Evolutionary conservation across 2,113 vertebrate genomes (phyloP), one percentile per base, ranked within the genome.

Genomic region (Triplophysa dalaica): DNA sequence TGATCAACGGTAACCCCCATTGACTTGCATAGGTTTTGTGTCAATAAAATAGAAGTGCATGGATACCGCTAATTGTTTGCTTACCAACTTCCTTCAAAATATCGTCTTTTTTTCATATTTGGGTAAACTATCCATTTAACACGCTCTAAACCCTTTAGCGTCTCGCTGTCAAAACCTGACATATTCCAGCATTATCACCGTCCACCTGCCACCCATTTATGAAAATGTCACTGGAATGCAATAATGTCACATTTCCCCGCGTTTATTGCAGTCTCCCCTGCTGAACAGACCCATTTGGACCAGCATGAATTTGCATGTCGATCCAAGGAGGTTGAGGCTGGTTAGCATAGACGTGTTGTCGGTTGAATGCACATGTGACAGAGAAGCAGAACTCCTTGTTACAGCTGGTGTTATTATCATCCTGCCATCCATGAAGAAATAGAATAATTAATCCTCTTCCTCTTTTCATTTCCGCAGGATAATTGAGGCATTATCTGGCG

Each of bases 361-460:
- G 24, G 58, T 76, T 11, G 24, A 54, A 65, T 65, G n/a, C 43
- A 29, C n/a, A 48, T 19, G 61, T 52, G 26, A 38, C 29, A 3
- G 56, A 29, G 8, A 24, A 41, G 22, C 21, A 61, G 38, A 10
- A 21, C 79, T 67, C 70, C 63, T 67, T 52, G 3, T 82, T 82
- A 58, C 79, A 38, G 68, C 77, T 66, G 60, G 54, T 52, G 63
- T 60, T 79, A 43, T 83, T 75, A 79, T 74, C 77, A 68, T 73
- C 33, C 56, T 70, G 58, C 33, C 29, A 75, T 52, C 70, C 56
- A 56, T 29, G 41, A 68, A 73, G 61, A 65, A 78, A 82, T 77
- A 82, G 75, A 19, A 43, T 79, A 82, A 83, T 83, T 75, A 75
- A 58, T 68, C 63, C 54, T 61, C 66, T 65, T 68, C 70, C 63